phyloP scores from a whole-genome alignment of 2,113 vertebrate species.

The Mormoops blainvillei region DNA sequence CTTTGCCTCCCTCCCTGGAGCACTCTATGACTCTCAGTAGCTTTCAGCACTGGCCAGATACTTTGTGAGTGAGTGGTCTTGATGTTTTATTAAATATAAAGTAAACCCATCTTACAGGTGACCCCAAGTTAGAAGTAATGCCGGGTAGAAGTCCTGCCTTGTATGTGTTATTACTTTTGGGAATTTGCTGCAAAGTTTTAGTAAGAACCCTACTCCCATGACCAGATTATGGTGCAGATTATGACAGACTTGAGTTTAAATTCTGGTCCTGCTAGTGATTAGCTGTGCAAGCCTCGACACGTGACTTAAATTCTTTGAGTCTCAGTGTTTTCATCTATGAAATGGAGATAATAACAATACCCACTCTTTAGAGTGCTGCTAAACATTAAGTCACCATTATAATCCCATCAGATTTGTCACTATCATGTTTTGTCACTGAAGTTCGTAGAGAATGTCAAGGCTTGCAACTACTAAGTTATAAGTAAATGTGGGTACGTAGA shows the following conservation, averaged over 20 bases:
- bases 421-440: not conserved
- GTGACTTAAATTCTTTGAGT: not conserved
- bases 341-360: not conserved
- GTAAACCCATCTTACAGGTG: not conserved
- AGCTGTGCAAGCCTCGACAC: not conserved
- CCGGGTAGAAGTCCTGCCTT: not conserved
- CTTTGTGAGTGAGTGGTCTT: not conserved
- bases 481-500: not conserved
- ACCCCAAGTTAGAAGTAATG: not conserved
- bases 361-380: not conserved
- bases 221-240: not conserved
- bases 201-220: not conserved
- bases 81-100: not conserved
- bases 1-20: not conserved
- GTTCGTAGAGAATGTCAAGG: not conserved
- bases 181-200: not conserved
- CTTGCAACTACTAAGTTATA: not conserved
- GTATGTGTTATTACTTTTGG: not conserved
- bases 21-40: not conserved
- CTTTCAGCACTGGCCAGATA: rapidly evolving
- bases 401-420: not conserved
- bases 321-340: not conserved
- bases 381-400: not conserved
- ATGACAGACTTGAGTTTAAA: not conserved
- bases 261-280: not conserved